Base-by-base conservation (phyloP, 2,113 vertebrate genomes). In the Raphicerus campestris region DNA sequence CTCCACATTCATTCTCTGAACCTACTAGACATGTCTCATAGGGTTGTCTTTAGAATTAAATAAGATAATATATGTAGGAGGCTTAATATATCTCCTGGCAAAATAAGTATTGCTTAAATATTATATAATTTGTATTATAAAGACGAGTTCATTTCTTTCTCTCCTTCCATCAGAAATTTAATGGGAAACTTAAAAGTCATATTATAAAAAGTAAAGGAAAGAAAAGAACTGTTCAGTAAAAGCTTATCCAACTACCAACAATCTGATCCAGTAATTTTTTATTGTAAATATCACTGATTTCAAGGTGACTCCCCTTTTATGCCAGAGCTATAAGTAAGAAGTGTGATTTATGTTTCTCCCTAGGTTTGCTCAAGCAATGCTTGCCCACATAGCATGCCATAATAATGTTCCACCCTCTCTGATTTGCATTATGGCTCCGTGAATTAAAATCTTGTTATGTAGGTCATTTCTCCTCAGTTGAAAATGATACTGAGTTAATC, bases 361-460 rank as follows among this genome's bases (percentile, higher is more conserved):
- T 81, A 70, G n/a, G 56, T 95, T 89, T 95, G 63, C 73, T 89
- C 56, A 78, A 86, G 87, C 56, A 94, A 19, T 60, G 63, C 42
- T 53, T 95, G 70, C 32, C 70, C 49, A 91, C 32, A 90, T 11
- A 78, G 47, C 45, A 9, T 86, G 53, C 39, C 83, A n/a, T 87
- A 87, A 75, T 91, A 87, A 87, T 93, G 39, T 66, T 95, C 42
- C 9, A 66, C 19, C 56, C 53, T 85, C 70, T 95, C 56, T 89
- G 61, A 96, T 87, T 95, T 96, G 58, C 86, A 86, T 89, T 93
- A 20, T 97, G 87, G 93, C 70, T 95, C 86, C 56, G 63, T 73
- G 92, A 91, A 91, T 94, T 88, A 86, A 70, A 91, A 94, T 94
- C 63, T 92, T 93, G 70, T 73, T 86, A 83, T 92, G 55, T 58